Conservation (phyloP, 2,888 invertebrate species). For the Thereva unica region DNA sequence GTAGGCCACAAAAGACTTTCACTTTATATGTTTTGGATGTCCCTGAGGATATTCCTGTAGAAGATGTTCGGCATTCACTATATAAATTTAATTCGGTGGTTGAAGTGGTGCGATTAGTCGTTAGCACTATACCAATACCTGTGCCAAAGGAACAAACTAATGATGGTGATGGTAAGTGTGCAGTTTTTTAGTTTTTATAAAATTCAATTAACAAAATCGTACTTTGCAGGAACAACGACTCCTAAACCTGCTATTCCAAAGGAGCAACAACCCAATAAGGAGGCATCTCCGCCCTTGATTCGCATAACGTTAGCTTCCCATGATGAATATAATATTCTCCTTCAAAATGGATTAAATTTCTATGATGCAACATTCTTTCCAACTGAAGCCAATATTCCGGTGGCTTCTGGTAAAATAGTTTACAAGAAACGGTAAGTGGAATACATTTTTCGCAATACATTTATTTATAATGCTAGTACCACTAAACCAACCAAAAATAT, state of each 20-base stretch:
- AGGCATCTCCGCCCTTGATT: constrained; percentile 67
- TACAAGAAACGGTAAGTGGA: constrained; percentile 56
- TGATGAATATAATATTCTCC: constrained; percentile 75
- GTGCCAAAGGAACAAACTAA: too few relatives aligned
- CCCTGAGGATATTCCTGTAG: constrained; percentile 82
- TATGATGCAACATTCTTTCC: constrained; percentile 88
- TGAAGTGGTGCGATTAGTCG: constrained; percentile 73
- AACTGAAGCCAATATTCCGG: constrained; percentile 73
- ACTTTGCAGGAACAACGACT: constrained; percentile 57
- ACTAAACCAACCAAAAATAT: too few relatives aligned
- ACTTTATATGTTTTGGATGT: constrained; percentile 81
- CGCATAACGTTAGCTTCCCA: constrained; percentile 75
- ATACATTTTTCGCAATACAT: too few relatives aligned
- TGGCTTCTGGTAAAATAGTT: constrained; percentile 66
- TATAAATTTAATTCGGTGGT: constrained; percentile 80
- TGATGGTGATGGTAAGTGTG: constrained; percentile 49
- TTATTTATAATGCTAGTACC: too few relatives aligned
- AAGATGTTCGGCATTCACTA: constrained; percentile 79
- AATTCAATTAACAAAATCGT: too few relatives aligned
- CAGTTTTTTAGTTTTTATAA: too few relatives aligned
- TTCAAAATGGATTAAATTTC: constrained; percentile 84
- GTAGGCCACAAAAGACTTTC: constrained; percentile 86
- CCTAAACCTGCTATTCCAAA: constrained; percentile 59
- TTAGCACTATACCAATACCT: constrained; percentile 46
- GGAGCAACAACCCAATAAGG: constrained; percentile 60